Base-by-base conservation (phyloP, 2,113 vertebrate genomes). In the Ciconia maguari region DNA sequence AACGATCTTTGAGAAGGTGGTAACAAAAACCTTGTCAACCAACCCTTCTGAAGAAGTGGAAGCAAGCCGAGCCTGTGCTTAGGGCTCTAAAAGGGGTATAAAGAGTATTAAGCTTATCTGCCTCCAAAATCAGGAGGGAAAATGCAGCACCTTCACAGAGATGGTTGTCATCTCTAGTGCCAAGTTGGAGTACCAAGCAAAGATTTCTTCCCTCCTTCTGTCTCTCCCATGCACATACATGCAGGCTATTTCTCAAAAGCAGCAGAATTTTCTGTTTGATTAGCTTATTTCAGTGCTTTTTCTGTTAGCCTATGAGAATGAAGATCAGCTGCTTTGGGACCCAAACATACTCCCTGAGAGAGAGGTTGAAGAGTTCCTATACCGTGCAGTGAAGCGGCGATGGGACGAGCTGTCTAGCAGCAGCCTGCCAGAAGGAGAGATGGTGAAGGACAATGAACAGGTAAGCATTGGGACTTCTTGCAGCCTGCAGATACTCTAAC, bases 311-410 rank as follows among this genome's bases (percentile, higher is more conserved):
- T 98, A 98, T 60, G 99, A 98, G 93, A 98, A 98, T 2, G 99
- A 99, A 51, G 99, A 99, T 97, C 99, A 99, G 98, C 93, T 99
- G 94, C 98, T 99, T 41, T 99, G 99, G 99, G 98, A 97, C 77
- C 99, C 99, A 3, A 98, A 86, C 30, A 91, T 99, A 78, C 98
- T 99, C 24, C 98, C 99, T 0, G 97, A 98, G 90, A 97, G 97
- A n/a, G 98, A 99, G 69, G 99, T 99, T 62, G 99, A 99, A 61
- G 98, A 98, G 68, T 99, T 99, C 94, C 98, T 99, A 38, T 98
- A 98, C 91, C 97, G 98, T 6, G 99, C 98, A 0, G 98, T 98
- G 85, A 99, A 97, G 89, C 97, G 98, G 34, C 87, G 95, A 36
- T 97, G 97, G 96, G 98, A 99, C 0, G 98, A 98, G 96, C 91